phyloP scores from a whole-genome alignment of 2,888 invertebrate species.

The Odontothrips loti region DNA sequence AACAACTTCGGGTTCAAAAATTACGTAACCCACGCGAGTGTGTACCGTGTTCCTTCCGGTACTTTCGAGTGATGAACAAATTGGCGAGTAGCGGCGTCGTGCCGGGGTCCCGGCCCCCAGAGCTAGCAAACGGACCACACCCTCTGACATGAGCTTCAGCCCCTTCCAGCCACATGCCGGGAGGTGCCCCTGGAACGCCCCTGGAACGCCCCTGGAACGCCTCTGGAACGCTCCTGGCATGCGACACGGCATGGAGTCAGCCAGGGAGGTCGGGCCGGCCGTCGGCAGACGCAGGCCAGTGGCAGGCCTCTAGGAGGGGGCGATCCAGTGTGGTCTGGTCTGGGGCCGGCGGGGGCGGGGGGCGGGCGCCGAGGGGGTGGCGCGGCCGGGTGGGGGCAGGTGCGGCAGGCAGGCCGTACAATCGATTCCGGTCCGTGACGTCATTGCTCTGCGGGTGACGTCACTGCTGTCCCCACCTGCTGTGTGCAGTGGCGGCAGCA shows the following conservation, averaged over 20 bases:
- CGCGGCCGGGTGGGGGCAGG: not conserved
- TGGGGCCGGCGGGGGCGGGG: not conserved
- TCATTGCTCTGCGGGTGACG: not conserved
- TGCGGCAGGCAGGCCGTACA: not conserved
- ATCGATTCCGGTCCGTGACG: not conserved
- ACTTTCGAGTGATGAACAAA: no score
- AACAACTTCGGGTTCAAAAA: no score
- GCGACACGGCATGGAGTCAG: not conserved
- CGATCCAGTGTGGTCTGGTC: slow-evolving; percentile 7
- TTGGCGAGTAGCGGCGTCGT: no score
- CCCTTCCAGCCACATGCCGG: no score
- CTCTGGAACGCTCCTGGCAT: no score
- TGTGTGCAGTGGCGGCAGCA: not conserved
- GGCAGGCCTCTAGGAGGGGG: not conserved
- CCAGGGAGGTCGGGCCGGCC: not conserved
- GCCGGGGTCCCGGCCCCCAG: no score
- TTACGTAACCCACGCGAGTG: no score
- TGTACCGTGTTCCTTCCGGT: no score
- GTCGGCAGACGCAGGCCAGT: not conserved
- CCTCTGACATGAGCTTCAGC: no score
- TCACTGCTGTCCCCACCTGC: slow-evolving; percentile 6
- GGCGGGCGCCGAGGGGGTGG: not conserved
- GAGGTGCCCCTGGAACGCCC: no score
- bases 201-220: no score
- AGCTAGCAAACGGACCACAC: no score